Evolutionary conservation across 2,113 vertebrate species (phyloP).

Genomic region (Canis aureus): DNA sequence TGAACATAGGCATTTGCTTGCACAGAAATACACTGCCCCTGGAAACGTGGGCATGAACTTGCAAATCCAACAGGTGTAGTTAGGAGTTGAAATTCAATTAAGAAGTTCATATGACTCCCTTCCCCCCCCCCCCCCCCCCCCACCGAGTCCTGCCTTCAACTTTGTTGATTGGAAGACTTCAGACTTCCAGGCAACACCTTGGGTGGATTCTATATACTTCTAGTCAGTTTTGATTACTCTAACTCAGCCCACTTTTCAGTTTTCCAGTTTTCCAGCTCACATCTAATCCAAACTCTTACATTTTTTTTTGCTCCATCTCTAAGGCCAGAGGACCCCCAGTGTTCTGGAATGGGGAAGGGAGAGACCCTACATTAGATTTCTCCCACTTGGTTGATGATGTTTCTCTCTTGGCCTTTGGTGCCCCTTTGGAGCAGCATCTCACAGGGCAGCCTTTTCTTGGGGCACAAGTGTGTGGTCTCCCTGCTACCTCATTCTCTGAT

Average conservation of each 20-base stretch:
- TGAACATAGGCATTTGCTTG: neutral
- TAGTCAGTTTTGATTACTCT: neutral
- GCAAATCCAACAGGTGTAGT: neutral
- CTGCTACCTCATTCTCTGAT: neutral
- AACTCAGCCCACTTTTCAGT: neutral
- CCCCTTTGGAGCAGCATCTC: neutral
- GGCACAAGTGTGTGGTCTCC: neutral
- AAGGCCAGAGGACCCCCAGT: neutral
- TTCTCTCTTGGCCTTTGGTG: neutral
- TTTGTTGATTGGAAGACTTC: neutral
- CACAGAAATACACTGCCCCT: neutral
- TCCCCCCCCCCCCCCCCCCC: accelerated
- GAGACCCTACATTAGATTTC: neutral
- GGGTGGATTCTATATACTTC: neutral
- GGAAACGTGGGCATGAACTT: neutral
- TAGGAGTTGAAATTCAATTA: neutral
- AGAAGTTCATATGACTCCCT: neutral
- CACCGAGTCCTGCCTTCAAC: neutral
- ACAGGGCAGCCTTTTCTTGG: neutral
- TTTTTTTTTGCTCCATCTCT: neutral
- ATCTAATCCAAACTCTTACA: neutral
- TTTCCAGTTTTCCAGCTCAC: neutral
- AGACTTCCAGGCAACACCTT: neutral
- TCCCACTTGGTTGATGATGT: neutral
- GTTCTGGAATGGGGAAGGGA: neutral